Percentiles rank a stretch among this genome's conserved stretches.
Evolutionary conservation across 2,113 vertebrate species (phyloP).

Genomic region (Albula goreensis): DNA sequence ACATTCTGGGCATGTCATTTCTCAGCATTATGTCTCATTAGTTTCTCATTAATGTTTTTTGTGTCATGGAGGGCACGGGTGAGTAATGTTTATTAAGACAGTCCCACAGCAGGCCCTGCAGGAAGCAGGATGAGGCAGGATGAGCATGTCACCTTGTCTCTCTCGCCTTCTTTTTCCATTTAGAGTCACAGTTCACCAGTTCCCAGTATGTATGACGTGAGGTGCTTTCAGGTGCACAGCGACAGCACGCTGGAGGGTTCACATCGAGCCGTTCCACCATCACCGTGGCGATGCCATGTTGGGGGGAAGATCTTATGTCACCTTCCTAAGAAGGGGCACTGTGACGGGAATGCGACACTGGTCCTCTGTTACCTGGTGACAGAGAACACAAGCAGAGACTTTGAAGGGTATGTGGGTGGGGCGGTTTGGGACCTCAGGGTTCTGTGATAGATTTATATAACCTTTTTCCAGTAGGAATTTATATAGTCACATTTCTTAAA

Average conservation of each 20-base stretch:
- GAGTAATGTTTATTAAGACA: background rate
- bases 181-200: background rate
- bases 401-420: too few species aligned
- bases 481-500: too few species aligned
- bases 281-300: background rate
- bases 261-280: background rate
- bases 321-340: constrained; percentile 20
- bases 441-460: too few species aligned
- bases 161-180: background rate
- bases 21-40: background rate
- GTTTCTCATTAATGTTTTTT: background rate
- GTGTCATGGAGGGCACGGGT: background rate
- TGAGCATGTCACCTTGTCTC: background rate
- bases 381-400: background rate
- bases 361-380: constrained; percentile 58
- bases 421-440: too few species aligned
- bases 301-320: background rate
- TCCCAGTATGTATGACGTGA: background rate
- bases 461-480: too few species aligned
- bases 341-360: constrained; percentile 21
- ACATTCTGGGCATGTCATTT: background rate
- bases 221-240: background rate
- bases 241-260: background rate
- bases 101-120: background rate
- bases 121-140: background rate